Evolutionary conservation across 1,140 invertebrate species (phyloP).

Genomic region (Andrena cerasifolii): DNA sequence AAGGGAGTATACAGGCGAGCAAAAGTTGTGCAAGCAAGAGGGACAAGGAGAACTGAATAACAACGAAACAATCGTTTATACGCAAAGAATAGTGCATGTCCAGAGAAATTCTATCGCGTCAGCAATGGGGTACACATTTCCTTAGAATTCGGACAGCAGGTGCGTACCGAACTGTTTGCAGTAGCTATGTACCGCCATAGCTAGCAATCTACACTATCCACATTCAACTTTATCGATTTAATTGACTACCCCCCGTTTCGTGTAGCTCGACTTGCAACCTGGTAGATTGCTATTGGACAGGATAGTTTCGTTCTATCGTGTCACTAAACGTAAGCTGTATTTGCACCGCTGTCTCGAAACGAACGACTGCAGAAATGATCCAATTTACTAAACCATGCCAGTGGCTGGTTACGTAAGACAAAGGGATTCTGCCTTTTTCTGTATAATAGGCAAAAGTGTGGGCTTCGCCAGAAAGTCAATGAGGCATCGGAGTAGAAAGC

Average conservation of each 20-base stretch:
- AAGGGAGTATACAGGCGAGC: constrained; percentile 14
- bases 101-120: neutral
- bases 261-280: too few species aligned
- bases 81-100: neutral
- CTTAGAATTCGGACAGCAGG: neutral
- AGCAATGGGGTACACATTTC: neutral
- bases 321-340: neutral
- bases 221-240: constrained; percentile 10
- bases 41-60: constrained; percentile 3
- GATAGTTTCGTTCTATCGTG: neutral
- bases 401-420: too few species aligned
- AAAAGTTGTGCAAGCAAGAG: neutral
- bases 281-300: too few species aligned
- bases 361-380: too few species aligned
- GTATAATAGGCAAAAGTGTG: too few species aligned
- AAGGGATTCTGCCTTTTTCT: too few species aligned
- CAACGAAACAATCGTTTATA: constrained; percentile 32
- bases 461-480: too few species aligned
- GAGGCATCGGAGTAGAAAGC: too few species aligned
- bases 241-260: neutral
- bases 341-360: too few species aligned
- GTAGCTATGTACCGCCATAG: neutral
- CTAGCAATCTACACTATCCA: neutral
- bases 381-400: too few species aligned
- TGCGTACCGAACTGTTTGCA: neutral